A percentile compares a stretch with the other conserved stretches of the same genome.
phyloP scores from a whole-genome alignment of 2,888 invertebrate genomes.

The Polydrusus tereticollis region DNA sequence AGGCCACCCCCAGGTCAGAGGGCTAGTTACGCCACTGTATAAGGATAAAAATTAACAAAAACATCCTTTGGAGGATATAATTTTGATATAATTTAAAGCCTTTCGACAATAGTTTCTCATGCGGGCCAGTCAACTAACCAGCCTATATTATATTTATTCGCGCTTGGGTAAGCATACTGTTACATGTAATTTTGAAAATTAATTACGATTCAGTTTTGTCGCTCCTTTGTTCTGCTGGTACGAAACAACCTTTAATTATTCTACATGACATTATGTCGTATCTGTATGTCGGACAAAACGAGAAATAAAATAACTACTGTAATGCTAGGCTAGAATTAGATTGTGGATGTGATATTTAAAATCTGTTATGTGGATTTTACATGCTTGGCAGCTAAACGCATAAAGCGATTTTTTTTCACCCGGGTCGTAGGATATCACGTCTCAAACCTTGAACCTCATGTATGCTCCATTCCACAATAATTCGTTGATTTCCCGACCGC shows the following conservation, averaged over 20 bases:
- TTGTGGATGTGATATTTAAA: not conserved
- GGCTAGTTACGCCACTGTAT: no score
- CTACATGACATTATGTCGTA: not conserved
- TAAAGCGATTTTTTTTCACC: no score
- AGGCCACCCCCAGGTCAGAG: no score
- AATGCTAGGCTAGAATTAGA: not conserved
- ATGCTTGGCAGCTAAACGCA: not conserved
- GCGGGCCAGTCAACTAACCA: no score
- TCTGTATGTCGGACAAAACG: not conserved
- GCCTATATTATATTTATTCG: not conserved
- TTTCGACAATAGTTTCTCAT: no score
- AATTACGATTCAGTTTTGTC: not conserved
- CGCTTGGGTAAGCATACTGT: not conserved
- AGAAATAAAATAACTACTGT: not conserved
- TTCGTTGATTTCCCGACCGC: no score
- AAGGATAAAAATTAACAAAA: no score
- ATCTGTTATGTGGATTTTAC: not conserved
- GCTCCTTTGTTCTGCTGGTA: not conserved
- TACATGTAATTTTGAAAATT: not conserved
- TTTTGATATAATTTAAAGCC: no score
- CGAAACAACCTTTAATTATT: conserved; percentile 3
- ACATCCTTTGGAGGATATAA: no score
- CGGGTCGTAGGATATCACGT: no score
- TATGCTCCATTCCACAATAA: no score
- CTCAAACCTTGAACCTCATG: no score